Percentiles rank a stretch among this genome's conserved stretches.
phyloP scores from a whole-genome alignment of 1,140 invertebrate genomes.

The Wiebesia pumilae region DNA sequence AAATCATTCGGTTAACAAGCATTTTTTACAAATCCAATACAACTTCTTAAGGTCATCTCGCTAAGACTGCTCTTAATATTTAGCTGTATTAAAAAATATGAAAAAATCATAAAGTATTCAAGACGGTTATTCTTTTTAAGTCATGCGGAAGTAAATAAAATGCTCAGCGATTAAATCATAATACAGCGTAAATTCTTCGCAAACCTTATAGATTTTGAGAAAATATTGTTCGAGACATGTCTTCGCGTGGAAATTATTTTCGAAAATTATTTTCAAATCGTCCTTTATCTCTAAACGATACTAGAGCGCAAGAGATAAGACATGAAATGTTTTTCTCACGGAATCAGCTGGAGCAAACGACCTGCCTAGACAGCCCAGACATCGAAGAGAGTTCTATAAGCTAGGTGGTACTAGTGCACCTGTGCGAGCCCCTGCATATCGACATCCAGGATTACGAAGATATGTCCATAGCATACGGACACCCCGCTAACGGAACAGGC shows the following conservation, averaged over 20 bases:
- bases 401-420: slow-evolving; percentile 67
- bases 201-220: too few species aligned
- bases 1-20: neutral
- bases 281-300: too few species aligned
- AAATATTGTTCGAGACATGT: too few species aligned
- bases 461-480: slow-evolving; percentile 26
- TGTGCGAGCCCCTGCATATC: slow-evolving; percentile 55
- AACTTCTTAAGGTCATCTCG: too few species aligned
- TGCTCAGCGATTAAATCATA: too few species aligned
- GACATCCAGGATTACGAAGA: slow-evolving; percentile 20
- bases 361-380: slow-evolving; percentile 45
- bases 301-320: too few species aligned
- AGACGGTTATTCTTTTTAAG: neutral
- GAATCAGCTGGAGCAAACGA: neutral
- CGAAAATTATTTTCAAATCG: too few species aligned
- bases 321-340: neutral
- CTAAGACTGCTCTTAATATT: neutral
- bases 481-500: neutral
- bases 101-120: neutral
- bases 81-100: neutral
- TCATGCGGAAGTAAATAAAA: neutral
- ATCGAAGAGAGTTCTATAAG: slow-evolving; percentile 72
- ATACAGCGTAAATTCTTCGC: too few species aligned
- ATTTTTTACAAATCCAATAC: neutral
- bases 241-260: too few species aligned